A percentile compares a stretch with the other conserved stretches of the same genome.
Conservation (phyloP, 2,113 vertebrate species). For the Irena cyanogastra region DNA sequence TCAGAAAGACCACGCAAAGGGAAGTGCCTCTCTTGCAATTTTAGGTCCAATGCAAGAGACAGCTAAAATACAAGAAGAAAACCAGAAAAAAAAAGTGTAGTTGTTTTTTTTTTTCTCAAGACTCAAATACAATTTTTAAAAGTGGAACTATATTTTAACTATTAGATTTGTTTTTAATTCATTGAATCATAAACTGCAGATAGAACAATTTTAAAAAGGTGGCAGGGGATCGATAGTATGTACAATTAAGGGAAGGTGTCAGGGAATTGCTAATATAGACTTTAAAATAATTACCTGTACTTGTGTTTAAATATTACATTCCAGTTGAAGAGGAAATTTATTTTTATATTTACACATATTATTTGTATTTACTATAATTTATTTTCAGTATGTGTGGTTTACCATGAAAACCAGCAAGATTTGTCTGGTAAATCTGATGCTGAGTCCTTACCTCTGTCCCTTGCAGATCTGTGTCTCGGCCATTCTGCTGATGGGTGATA, state of each 20-base stretch:
- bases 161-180: neutral
- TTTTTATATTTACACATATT: neutral
- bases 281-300: neutral
- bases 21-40: conserved; percentile 29
- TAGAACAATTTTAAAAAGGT: neutral
- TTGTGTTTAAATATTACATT: neutral
- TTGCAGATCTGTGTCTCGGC: neutral
- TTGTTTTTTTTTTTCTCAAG: neutral
- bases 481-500: neutral
- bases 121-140: neutral
- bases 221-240: neutral
- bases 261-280: neutral
- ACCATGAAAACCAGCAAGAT: neutral
- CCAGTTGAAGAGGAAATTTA: neutral
- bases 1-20: neutral
- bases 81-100: neutral
- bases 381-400: neutral
- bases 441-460: neutral
- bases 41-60: conserved; percentile 6
- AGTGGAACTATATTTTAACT: neutral
- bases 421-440: neutral
- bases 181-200: neutral
- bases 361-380: neutral
- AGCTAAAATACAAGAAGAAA: neutral
- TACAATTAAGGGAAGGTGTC: neutral